Evolutionary conservation across 2,113 vertebrate species (phyloP), one percentile per base, ranked within the genome.

Genomic region (Brachypteracias leptosomus): DNA sequence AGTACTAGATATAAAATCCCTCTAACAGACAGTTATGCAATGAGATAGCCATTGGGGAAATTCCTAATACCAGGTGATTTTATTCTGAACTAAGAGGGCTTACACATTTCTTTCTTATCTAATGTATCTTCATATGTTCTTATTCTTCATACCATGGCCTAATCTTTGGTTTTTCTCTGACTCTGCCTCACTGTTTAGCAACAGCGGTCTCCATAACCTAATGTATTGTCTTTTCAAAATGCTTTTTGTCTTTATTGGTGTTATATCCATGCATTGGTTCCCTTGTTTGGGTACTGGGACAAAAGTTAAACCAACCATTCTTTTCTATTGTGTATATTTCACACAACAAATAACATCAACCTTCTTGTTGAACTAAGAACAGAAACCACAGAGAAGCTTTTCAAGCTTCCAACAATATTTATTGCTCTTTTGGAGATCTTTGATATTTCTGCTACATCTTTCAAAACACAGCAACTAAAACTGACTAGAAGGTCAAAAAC

Each of bases 1-100:
- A 93, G 90, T 90, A 68, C 63, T 33, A 63, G 71, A 90, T 82
- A 92, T 94, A 96, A 96, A 96, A 95, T 15, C 40, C 76, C 93
- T 90, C 13, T 93, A 95, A 94, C 20, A 0, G 83, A 66, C 72
- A 81, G 88, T 92, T 96, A 93, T 92, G 80, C 88, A 96, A 79
- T 90, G 81, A 94, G 96, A 78, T 61, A 86, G 49, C 90, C 92
- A 3, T 42, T 73, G 92, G 88, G 88, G 61, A 89, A 85, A 78
- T 62, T 90, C 55, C 76, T 89, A 73, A 57, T 35, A 61, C 44
- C 76, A 44, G 38, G 55, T 83, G 63, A 77, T 77, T 95, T 85
- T 74, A 42, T 59, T 87, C 74, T 58, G 44, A 87, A 67, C 12
- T 38, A 26, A 76, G 76, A 78, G 36, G 40, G 9, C 49, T 95